Base-by-base conservation (phyloP, 2,888 invertebrate species). In the Exocentrus adspersus region DNA sequence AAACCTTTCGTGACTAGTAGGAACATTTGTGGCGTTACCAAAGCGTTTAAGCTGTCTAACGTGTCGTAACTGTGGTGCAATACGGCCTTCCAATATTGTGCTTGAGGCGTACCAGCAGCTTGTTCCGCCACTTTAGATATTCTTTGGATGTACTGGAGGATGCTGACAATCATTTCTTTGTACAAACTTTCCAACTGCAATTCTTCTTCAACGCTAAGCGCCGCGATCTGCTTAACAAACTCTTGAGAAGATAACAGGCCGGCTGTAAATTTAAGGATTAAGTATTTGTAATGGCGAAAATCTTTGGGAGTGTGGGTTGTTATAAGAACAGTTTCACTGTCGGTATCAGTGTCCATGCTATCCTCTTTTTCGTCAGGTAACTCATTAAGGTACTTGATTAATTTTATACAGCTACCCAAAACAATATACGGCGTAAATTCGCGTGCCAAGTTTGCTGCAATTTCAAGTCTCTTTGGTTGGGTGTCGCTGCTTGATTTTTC, bases 41-140 rank as follows among this genome's bases (percentile, higher is more conserved):
- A 79, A 10, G 89, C 90, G 74, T 93, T 93, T 1, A 93, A 88
- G 78, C 92, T 90, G 74, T 95, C 94, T 58, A 94, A 81, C 43
- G 93, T 85, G 74, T 94, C 94, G 74, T 92, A 92, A 43, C 89
- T 88, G 74, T 92, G 89, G 78, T 93, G 91, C 10, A 92, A 81
- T 81, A 95, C 86, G 0, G 91, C 90, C 75, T 90, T 91, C 94
- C 94, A 95, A 78, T 92, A 96, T 76, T 92, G 92, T 0, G 84
- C 83, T 60, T 87, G 85, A 0, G 85, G 83, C 5, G 84, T 83
- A 0, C 87, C 87, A 0, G 86, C 83, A 60, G 87, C 85, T 42
- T 87, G 85, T 69, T 92, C 91, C 0, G 86, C 84, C 0, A 88
- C 85, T 68, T 87, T 88, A 0, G 89, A 87, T 9, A 90, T 87